These are phyloP conservation scores for Galaxea fascicularis DNA, from an alignment of 92 coral and sea anemone genomes.

Conservation along the genomic window DNA sequence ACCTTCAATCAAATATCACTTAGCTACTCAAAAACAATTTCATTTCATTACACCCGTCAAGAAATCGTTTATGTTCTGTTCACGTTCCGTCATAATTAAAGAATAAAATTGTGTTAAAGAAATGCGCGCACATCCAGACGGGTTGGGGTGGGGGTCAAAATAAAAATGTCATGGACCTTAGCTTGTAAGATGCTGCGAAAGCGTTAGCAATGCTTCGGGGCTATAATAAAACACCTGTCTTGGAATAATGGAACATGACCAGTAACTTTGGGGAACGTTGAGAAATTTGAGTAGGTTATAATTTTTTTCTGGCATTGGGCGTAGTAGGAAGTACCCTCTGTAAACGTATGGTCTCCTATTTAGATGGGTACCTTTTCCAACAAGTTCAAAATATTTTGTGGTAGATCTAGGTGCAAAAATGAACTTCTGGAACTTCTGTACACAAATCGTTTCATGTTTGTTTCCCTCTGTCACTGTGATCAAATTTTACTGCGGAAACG, in stretches of 20 bases:
- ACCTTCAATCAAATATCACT: too few relatives aligned
- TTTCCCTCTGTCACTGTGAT: constrained; percentile 1
- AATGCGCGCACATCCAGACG: too few relatives aligned
- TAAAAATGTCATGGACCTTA: not conserved
- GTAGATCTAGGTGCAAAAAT: not conserved
- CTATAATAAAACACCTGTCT: not conserved
- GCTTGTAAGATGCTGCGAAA: not conserved
- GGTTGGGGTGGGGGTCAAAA: not conserved
- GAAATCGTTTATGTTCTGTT: constrained; percentile 5
- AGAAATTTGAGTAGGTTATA: not conserved
- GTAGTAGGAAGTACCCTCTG: not conserved
- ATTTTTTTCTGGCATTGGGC: constrained; percentile 3
- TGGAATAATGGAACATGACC: not conserved
- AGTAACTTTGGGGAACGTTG: not conserved
- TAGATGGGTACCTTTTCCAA: constrained; percentile 1
- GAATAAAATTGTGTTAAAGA: not conserved
- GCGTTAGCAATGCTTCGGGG: constrained; percentile 1
- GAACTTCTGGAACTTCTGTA: not conserved
- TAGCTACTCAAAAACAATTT: too few relatives aligned
- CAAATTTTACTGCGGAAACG: constrained; percentile 1
- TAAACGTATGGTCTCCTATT: not conserved
- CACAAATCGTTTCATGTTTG: not conserved
- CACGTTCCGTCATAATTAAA: not conserved
- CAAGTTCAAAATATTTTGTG: not conserved
- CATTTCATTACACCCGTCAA: too few relatives aligned